Percentiles rank a stretch among this genome's conserved stretches.
Conservation (phyloP, 1,140 invertebrate species). For the Drosophila triauraria region DNA sequence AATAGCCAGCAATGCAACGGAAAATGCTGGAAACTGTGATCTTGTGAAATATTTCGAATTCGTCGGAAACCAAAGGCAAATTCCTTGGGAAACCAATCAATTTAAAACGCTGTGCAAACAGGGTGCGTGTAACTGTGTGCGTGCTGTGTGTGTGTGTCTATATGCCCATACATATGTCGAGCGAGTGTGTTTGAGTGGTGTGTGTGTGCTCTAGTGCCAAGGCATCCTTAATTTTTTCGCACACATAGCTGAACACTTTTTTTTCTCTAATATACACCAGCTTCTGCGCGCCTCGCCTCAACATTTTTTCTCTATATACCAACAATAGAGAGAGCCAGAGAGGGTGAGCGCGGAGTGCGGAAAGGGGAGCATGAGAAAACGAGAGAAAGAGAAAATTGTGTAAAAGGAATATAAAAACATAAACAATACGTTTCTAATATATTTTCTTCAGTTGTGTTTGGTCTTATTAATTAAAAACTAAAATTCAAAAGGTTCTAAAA, state of each 20-base stretch:
- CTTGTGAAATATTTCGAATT: conserved; percentile 39
- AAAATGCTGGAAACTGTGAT: conserved; percentile 51
- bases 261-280: conserved; percentile 57
- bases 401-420: conserved; percentile 18
- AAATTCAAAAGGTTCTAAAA: too few species aligned
- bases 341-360: conserved; percentile 13
- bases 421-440: conserved; percentile 11
- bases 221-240: conserved; percentile 72
- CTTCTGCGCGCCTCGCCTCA: conserved; percentile 44
- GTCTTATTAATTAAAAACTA: background rate
- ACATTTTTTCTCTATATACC: conserved; percentile 80
- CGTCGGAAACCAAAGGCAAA: conserved; percentile 33
- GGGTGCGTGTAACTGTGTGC: conserved; percentile 65
- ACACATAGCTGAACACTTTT: conserved; percentile 60
- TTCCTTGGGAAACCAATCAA: conserved; percentile 58
- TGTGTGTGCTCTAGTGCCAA: conserved; percentile 51
- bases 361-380: conserved; percentile 20
- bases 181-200: conserved; percentile 36
- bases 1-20: conserved; percentile 33
- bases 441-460: background rate
- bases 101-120: conserved; percentile 71
- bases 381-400: conserved; percentile 22
- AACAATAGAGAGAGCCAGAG: conserved; percentile 68
- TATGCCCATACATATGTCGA: conserved; percentile 40
- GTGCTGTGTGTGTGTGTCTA: conserved; percentile 52